These are phyloP conservation scores for Cryptoblepharus egeriae DNA, from an alignment of 2,797 vertebrate species.

Conservation along the genomic window DNA sequence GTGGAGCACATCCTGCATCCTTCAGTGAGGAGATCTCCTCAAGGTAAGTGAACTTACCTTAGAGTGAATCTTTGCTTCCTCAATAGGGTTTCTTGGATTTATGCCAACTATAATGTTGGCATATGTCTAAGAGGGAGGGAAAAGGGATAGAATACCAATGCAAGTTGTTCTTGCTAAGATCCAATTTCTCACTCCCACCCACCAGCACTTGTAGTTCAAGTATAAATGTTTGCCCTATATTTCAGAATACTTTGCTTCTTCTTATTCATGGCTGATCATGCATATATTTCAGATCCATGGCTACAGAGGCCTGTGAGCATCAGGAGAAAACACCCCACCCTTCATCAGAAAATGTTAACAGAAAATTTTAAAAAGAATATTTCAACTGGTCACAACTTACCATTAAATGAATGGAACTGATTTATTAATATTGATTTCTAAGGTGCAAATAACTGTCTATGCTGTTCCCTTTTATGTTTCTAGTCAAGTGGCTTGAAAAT, in stretches of 20 bases:
- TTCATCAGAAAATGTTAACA: neutral
- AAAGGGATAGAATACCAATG: too few species aligned
- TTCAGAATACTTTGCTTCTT: neutral
- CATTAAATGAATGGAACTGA: slow-evolving; percentile 42
- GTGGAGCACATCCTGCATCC: too few species aligned
- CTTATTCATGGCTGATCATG: neutral
- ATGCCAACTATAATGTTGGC: too few species aligned
- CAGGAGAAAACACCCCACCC: neutral
- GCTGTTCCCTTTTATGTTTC: slow-evolving; percentile 46
- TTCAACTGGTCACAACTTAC: slow-evolving; percentile 38
- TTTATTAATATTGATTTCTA: slow-evolving; percentile 64
- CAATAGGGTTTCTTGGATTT: too few species aligned
- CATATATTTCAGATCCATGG: neutral
- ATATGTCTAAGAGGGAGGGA: too few species aligned
- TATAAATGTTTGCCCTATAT: neutral
- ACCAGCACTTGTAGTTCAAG: neutral
- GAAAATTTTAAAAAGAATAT: slow-evolving; percentile 13
- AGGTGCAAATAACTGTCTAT: slow-evolving; percentile 37
- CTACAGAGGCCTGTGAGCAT: neutral
- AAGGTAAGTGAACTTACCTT: too few species aligned
- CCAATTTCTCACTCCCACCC: too few species aligned
- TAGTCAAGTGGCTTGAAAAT: slow-evolving; percentile 56
- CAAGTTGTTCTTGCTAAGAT: too few species aligned
- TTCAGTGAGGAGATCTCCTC: too few species aligned
- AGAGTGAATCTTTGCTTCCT: too few species aligned